Percentiles rank a stretch among this genome's conserved stretches.
These are phyloP conservation scores for Anadara kagoshimensis DNA, from an alignment of 1,140 invertebrate genomes.

Conservation along the genomic window DNA sequence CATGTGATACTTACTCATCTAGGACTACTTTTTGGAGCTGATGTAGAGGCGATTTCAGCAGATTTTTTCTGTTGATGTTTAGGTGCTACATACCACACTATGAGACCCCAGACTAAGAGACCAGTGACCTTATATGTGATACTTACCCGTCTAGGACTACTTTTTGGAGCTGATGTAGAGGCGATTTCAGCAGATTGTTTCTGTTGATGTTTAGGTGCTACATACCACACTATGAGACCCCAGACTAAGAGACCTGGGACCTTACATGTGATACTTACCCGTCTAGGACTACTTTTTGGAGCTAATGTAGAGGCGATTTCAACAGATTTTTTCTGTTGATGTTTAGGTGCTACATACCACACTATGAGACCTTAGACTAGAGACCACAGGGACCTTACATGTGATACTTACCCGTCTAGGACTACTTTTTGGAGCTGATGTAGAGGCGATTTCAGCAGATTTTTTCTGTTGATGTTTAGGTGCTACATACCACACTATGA, in stretches of 20 bases:
- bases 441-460: constrained; percentile 31
- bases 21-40: constrained; percentile 19
- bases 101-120: too few relatives aligned
- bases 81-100: too few relatives aligned
- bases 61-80: constrained; percentile 43
- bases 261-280: constrained; percentile 11
- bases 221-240: too few relatives aligned
- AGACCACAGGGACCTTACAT: too few relatives aligned
- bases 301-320: constrained; percentile 24
- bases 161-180: constrained; percentile 12
- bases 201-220: constrained; percentile 63
- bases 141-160: constrained; percentile 3
- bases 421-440: constrained; percentile 20
- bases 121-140: too few relatives aligned
- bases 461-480: constrained; percentile 59
- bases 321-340: constrained; percentile 57
- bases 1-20: too few relatives aligned
- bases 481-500: too few relatives aligned
- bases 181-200: constrained; percentile 45
- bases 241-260: too few relatives aligned
- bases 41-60: constrained; percentile 19
- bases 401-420: constrained; percentile 26
- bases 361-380: too few relatives aligned
- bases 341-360: constrained; percentile 55
- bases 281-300: constrained; percentile 27